Evolutionary conservation across 1,140 invertebrate genomes (phyloP), one percentile per base, ranked within the genome.

Genomic region (Drosophila navojoa): DNA sequence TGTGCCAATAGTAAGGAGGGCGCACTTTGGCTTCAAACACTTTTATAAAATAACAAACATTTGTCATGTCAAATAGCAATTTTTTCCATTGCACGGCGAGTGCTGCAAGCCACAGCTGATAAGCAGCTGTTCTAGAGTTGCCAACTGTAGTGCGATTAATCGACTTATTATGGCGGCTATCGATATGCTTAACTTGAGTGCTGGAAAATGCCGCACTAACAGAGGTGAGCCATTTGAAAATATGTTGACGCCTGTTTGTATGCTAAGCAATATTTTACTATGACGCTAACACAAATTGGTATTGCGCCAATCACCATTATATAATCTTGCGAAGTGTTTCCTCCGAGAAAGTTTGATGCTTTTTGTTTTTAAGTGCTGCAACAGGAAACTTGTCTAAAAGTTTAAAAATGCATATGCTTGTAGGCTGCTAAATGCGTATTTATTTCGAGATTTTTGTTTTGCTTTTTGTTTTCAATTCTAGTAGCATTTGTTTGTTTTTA

Each of bases 361-460:
- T 22, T 22, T 22, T 22, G 19, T 29, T 29, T 29, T 29, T 25
- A 15, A 49, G 32, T 67, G 44, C 10, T 49, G 64, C 9, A 53
- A 54, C 45, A 29, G 27, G 4, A 32, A n/a, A 15, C 19, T 4
- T 16, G 19, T 13, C 22, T 32, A 4, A n/a, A 32, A 58, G 55
- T 32, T 1, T 54, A 53, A 45, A 59, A 32, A 68, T 49, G 52
- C 58, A 44, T 49, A 42, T 1, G 22, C 16, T 53, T 64, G 45
- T 89, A 87, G 84, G 84, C 84, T 89, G 84, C 84, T 87, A 87
- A 87, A 89, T 89, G 84, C 82, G 84, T 87, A 85, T 90, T 90
- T 90, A 81, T 90, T 85, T 85, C 78, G 71, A 85, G 77, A 80
- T 90, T 90, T 90, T 74, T 67, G 25, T 80, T 79, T 81, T 64